These are phyloP conservation scores for Pogonognathellus flavescens DNA, from an alignment of 1,140 invertebrate genomes.

Conservation along the genomic window DNA sequence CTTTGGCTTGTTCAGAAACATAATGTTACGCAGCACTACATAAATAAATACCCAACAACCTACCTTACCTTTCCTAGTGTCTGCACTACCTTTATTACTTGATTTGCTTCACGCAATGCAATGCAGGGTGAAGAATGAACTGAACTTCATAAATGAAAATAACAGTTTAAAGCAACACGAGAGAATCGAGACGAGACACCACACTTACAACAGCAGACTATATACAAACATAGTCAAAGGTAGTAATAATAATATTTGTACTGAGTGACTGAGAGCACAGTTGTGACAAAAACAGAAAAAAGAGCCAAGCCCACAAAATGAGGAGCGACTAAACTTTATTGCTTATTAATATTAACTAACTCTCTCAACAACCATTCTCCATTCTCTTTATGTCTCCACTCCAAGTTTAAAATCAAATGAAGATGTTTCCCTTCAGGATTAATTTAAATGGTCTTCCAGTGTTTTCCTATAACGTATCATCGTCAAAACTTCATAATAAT, in stretches of 20 bases:
- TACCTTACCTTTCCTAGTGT: no score
- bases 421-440: neutral
- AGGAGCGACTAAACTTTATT: conserved; percentile 42
- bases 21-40: no score
- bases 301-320: conserved; percentile 26
- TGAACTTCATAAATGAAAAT: neutral
- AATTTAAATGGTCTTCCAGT: no score
- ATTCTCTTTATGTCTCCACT: neutral
- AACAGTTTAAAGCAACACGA: neutral
- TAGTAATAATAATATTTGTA: neutral
- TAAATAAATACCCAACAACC: no score
- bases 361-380: neutral
- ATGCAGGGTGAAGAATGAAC: neutral
- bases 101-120: neutral
- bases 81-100: no score
- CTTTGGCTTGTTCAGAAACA: no score
- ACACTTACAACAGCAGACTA: neutral
- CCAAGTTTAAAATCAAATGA: conserved; percentile 4
- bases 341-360: neutral
- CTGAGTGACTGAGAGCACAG: neutral
- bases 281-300: conserved; percentile 31
- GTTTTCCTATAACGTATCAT: no score
- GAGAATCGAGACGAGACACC: neutral
- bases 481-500: no score
- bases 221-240: no score